Evolutionary conservation across 1,140 invertebrate species (phyloP), one percentile per base, ranked within the genome.

Genomic region (Macrobrachium rosenbergii): DNA sequence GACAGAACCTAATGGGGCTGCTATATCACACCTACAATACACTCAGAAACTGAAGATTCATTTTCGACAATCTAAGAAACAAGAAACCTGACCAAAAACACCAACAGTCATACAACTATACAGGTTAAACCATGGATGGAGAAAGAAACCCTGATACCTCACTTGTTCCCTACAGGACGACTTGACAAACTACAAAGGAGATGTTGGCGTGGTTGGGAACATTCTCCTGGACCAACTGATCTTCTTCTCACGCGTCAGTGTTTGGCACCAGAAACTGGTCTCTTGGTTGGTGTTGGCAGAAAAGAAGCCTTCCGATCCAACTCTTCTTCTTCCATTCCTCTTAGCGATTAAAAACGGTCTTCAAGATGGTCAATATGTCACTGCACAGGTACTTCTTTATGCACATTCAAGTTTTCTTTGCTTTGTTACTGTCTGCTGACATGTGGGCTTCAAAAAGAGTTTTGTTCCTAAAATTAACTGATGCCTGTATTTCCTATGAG

Each of bases 181-280:
- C 17, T 12, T 83, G 3, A 37, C 17, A 17, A 19, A 81, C 19
- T 87, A 82, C 69, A 69, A 69, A 37, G 84, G 78, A 12, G 52
- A 58, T 16, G 84, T 87, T 11, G 72, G 78, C 0, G 17, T 23
- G 2, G 23, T 75, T 14, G 84, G 84, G 0, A 59, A 87, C 16
- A 69, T 87, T 7, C 58, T 87, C 16, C 84, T 87, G 10, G 52
- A 87, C n/a, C 84, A 87, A 28, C 60, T 87, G 69, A 63, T 75
- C 52, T 87, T 81, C 69, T 87, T 87, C 69, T 87, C 84, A 2
- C 69, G 84, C 17, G 69, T 87, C 45, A 45, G 58, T 37, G 84
- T 73, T 28, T 64, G 37, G 10, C 84, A 87, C 7, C 58, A 21
- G 67, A 76, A 64, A 14, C 64, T 87, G 69, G 78, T 77, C 78